Conservation (phyloP, 2,797 vertebrate species). For the Sebastes trivittatus region DNA sequence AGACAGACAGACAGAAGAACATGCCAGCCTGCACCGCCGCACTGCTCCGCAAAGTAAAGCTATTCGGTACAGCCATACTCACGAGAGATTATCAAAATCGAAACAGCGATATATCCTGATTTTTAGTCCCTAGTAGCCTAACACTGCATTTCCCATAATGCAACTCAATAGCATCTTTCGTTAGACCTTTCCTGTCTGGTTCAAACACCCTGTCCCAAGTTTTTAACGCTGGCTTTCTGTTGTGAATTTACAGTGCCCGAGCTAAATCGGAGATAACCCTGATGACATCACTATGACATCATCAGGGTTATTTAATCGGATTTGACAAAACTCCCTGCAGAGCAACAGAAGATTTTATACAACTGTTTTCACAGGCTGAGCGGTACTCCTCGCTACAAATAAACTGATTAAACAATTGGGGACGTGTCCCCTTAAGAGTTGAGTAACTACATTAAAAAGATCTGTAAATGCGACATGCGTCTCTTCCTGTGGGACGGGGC, state of each 20-base stretch:
- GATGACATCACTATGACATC: neutral
- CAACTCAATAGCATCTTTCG: too few relatives aligned
- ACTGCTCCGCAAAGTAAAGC: too few relatives aligned
- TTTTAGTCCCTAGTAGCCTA: neutral
- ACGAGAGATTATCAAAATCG: neutral
- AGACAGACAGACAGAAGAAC: too few relatives aligned
- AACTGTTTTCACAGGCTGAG: too few relatives aligned
- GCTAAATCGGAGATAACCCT: neutral
- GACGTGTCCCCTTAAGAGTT: neutral
- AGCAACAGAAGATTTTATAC: too few relatives aligned
- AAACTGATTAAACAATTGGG: neutral
- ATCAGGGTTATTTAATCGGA: neutral
- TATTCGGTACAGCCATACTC: accelerated
- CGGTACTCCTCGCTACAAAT: neutral
- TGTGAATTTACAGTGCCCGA: neutral
- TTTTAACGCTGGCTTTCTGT: too few relatives aligned
- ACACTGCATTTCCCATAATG: too few relatives aligned
- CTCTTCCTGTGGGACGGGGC: neutral
- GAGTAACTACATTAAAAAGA: neutral
- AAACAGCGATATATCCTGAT: neutral
- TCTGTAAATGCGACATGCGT: neutral
- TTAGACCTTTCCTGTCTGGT: too few relatives aligned
- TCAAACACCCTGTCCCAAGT: too few relatives aligned
- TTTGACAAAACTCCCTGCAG: too few relatives aligned
- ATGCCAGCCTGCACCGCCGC: too few relatives aligned